Percentiles rank a stretch among this genome's conserved stretches.
Evolutionary conservation across 2,888 invertebrate species (phyloP).

Genomic region (Monopis laevigella): DNA sequence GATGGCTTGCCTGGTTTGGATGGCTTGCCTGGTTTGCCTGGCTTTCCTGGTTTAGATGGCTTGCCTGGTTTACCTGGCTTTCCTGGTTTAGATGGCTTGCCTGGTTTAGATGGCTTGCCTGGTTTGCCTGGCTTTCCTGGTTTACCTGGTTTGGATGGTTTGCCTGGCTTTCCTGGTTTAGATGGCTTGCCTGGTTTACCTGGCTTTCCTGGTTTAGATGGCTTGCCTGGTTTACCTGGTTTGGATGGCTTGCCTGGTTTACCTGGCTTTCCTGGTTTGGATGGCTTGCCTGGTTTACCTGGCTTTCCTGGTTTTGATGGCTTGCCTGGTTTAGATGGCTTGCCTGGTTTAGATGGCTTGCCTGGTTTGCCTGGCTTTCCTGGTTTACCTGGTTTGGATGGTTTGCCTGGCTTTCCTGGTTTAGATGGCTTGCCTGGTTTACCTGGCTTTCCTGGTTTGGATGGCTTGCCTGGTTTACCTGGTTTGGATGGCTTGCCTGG

Average conservation of each 20-base stretch:
- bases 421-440: conserved; percentile 9
- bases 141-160: not conserved
- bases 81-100: not conserved
- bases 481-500: conserved; percentile 26
- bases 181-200: conserved; percentile 12
- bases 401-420: conserved; percentile 1
- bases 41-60: conserved; percentile 13
- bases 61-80: conserved; percentile 1
- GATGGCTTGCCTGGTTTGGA: conserved; percentile 28
- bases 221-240: not conserved
- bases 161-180: not conserved
- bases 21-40: conserved; percentile 27
- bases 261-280: not conserved
- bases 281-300: conserved; percentile 1
- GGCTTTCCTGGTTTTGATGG: not conserved
- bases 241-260: not conserved
- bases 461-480: conserved; percentile 19
- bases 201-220: conserved; percentile 14
- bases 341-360: conserved; percentile 2
- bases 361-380: not conserved
- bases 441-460: conserved; percentile 25
- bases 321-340: conserved; percentile 2
- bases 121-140: conserved; percentile 1
- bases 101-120: too few species aligned
- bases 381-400: conserved; percentile 7